These are phyloP conservation scores for Parazoanthus swiftii DNA, from an alignment of 92 coral and sea anemone genomes.

Conservation along the genomic window DNA sequence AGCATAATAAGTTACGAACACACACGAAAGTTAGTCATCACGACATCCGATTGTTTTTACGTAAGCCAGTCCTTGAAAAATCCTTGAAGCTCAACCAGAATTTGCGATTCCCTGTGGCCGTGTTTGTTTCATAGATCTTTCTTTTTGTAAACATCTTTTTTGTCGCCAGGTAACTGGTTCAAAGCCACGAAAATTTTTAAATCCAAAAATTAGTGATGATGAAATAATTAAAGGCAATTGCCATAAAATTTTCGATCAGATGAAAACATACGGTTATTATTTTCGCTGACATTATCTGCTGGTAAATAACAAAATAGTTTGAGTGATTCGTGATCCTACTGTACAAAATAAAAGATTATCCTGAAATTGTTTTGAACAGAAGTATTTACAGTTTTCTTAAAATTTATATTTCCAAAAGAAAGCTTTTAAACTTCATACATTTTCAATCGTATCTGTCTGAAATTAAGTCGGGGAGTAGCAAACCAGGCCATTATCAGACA, in stretches of 20 bases:
- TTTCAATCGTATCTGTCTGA: too few species aligned
- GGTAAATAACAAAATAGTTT: neutral
- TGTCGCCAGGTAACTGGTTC: slow-evolving; percentile 26
- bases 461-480: too few species aligned
- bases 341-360: too few species aligned
- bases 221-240: slow-evolving; percentile 1
- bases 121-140: neutral
- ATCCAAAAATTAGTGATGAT: slow-evolving; percentile 8
- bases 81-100: neutral
- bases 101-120: neutral
- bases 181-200: neutral
- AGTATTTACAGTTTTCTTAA: too few species aligned
- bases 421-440: too few species aligned
- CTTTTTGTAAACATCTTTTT: neutral
- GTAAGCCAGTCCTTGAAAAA: neutral
- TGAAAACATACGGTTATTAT: too few species aligned
- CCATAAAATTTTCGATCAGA: too few species aligned
- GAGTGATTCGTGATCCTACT: too few species aligned
- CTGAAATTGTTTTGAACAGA: too few species aligned
- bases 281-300: neutral
- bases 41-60: slow-evolving; percentile 4
- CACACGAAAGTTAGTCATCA: neutral
- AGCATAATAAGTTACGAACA: neutral
- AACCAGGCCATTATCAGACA: neutral
- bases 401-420: too few species aligned